These are phyloP conservation scores for Melikaiella ostensackeni DNA, from an alignment of 2,888 invertebrate genomes.

Conservation along the genomic window DNA sequence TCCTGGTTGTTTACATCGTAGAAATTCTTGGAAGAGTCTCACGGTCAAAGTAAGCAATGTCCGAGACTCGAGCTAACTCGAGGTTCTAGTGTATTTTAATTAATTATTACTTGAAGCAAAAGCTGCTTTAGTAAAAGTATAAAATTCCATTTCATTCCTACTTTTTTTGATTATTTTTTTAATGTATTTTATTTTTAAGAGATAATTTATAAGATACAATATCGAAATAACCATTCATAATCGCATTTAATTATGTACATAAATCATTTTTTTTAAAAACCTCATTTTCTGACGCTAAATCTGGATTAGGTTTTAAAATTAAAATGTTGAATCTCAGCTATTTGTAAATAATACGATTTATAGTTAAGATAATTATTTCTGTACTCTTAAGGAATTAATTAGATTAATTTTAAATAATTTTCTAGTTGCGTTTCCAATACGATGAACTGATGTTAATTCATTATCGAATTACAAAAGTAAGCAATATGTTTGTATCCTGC, in stretches of 20 bases:
- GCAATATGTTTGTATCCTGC: neutral
- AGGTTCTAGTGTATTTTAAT: too few relatives aligned
- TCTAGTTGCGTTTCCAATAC: neutral
- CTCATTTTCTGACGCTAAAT: neutral
- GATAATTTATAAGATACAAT: neutral
- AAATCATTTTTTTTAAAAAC: neutral
- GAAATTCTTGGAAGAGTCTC: too few relatives aligned
- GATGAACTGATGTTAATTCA: neutral
- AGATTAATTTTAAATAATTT: neutral
- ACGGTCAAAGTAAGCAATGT: too few relatives aligned
- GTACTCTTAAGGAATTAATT: neutral
- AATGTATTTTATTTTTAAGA: neutral
- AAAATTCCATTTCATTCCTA: neutral
- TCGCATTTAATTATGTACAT: neutral
- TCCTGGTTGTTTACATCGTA: too few relatives aligned
- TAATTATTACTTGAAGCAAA: too few relatives aligned
- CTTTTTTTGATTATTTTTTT: neutral
- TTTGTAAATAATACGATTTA: neutral
- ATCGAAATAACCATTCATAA: neutral
- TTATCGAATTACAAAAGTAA: neutral
- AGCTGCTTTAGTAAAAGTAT: neutral
- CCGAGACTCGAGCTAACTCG: too few relatives aligned
- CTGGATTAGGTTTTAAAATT: neutral
- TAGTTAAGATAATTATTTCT: neutral
- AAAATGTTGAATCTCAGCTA: slow-evolving; percentile 1